Base-by-base conservation (phyloP, 2,113 vertebrate species). In the Xyliphius kryptos region DNA sequence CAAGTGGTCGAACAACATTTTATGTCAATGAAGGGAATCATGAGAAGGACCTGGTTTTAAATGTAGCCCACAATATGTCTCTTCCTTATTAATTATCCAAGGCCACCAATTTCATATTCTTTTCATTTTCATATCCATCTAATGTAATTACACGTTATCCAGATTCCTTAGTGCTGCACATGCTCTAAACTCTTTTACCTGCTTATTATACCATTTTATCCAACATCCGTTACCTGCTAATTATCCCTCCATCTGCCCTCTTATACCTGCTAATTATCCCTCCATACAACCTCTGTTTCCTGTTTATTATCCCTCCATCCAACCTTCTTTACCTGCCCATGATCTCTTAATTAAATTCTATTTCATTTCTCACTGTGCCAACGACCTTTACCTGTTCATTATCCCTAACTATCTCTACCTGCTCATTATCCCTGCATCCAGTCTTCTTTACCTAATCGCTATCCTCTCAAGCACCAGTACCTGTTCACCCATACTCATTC, bases 1-100 rank as follows among this genome's bases (percentile, higher is more conserved):
- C n/a, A n/a, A n/a, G n/a, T 63, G 22, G 26, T 66, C 40, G n/a
- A n/a, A n/a, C n/a, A n/a, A n/a, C 49, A 61, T 51, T 61, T 60
- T 67, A 64, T 64, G 51, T 64, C 43, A 56, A 44, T 40, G 20
- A 26, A 53, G 50, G 15, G 54, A 43, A 53, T 44, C 16, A 44
- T 63, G 44, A 49, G 5, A 61, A 49, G 16, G 58, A 20, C 59
- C 16, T 15, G 38, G 11, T 50, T 49, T 50, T 37, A 38, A 50
- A 61, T 36, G n/a, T n/a, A 36, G 10, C 32, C 21, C 26, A n/a
- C 59, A 37, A 49, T 20, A 20, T 38, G 46, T 61, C 50, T 20
- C 15, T 49, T 61, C 26, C n/a, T n/a, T n/a, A n/a, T n/a, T n/a
- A n/a, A 61, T 61, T 48, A 49, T 61, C 44, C 0, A 1, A 7